Conservation (phyloP, 1,140 invertebrate genomes). For the Lepidostoma basale region DNA sequence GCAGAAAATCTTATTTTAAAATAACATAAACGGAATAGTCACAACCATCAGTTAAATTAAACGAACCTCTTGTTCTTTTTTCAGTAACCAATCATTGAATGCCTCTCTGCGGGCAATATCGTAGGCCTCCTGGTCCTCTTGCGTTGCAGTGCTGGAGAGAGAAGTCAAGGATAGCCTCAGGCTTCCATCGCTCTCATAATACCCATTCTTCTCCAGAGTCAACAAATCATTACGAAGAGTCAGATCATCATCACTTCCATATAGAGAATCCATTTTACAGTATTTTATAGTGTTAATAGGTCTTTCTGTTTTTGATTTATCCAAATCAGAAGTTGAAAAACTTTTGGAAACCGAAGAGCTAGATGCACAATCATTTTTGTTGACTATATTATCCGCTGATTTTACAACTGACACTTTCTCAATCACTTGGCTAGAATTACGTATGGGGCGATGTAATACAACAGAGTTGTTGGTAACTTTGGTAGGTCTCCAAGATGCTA, state of each 20-base stretch:
- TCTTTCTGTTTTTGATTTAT: slow-evolving; percentile 15
- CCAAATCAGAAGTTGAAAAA: slow-evolving; percentile 1
- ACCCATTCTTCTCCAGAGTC: slow-evolving; percentile 47
- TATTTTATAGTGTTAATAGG: neutral
- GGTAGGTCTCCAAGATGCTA: neutral
- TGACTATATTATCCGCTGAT: neutral
- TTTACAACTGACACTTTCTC: slow-evolving; percentile 3
- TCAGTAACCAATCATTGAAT: slow-evolving; percentile 53
- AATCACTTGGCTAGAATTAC: neutral
- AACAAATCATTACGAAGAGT: slow-evolving; percentile 50
- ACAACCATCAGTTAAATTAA: neutral
- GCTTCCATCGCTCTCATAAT: slow-evolving; percentile 52
- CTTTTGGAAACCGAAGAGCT: neutral
- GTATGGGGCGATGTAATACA: slow-evolving; percentile 10
- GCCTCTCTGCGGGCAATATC: slow-evolving; percentile 55
- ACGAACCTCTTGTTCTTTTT: slow-evolving; percentile 56
- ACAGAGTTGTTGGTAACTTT: slow-evolving; percentile 4
- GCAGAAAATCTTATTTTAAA: no score
- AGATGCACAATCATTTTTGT: neutral
- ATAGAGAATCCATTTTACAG: slow-evolving; percentile 9
- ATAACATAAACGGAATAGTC: neutral
- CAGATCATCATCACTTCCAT: slow-evolving; percentile 47
- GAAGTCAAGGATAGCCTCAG: slow-evolving; percentile 56
- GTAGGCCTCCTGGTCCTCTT: slow-evolving; percentile 55
- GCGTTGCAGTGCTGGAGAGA: slow-evolving; percentile 54